These are phyloP conservation scores for Odontophorus gujanensis DNA, from an alignment of 2,113 vertebrate species.

Conservation along the genomic window DNA sequence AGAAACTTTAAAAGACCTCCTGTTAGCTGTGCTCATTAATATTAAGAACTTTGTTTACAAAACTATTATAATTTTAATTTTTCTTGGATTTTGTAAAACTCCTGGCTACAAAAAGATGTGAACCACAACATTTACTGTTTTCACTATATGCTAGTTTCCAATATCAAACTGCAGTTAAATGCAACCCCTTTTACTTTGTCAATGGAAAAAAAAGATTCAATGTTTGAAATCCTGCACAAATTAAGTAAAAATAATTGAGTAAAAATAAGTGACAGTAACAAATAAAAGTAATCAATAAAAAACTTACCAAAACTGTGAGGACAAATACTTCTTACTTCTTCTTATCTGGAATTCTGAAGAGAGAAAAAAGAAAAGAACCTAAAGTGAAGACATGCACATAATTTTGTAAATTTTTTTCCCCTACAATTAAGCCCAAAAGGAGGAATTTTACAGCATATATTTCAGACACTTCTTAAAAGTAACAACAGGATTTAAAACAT, in stretches of 20 bases:
- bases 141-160: constrained; percentile 20
- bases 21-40: constrained; percentile 8
- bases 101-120: constrained; percentile 11
- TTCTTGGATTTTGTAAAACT: constrained; percentile 12
- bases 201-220: not conserved
- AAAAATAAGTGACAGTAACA: not conserved
- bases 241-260: constrained; percentile 16
- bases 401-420: not conserved
- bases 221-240: not conserved
- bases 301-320: constrained; percentile 46
- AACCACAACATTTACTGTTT: constrained; percentile 35
- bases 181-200: not conserved
- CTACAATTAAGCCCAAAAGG: not conserved
- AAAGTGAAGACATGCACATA: not conserved
- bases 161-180: not conserved
- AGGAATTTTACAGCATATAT: not conserved
- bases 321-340: constrained; percentile 34
- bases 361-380: constrained; percentile 33
- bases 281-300: not conserved
- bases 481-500: not conserved
- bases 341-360: constrained; percentile 53
- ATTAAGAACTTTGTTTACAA: constrained; percentile 53
- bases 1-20: constrained; percentile 54
- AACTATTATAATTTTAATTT: constrained; percentile 40
- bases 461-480: not conserved